Conservation (phyloP, 2,888 invertebrate species). For the Cheilosia soror region DNA sequence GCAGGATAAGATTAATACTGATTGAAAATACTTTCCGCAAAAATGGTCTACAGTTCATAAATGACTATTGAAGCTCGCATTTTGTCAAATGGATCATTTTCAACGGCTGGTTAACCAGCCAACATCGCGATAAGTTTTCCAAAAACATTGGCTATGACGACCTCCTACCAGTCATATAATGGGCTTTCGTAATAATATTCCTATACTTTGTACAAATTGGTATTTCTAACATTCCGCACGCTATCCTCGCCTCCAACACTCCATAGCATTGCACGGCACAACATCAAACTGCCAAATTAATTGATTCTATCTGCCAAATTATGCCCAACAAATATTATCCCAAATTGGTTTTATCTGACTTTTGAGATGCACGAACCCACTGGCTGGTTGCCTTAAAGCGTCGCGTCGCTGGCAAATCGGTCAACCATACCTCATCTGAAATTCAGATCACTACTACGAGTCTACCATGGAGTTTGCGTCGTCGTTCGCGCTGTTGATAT, state of each 20-base stretch:
- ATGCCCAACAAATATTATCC: conserved; percentile 63
- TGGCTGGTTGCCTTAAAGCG: conserved; percentile 24
- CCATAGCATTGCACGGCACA: not conserved
- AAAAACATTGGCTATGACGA: no score
- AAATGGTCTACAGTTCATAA: no score
- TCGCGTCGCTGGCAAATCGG: conserved; percentile 42
- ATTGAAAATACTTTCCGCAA: no score
- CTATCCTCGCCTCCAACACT: not conserved
- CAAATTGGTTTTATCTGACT: conserved; percentile 62
- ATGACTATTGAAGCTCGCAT: no score
- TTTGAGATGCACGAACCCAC: conserved; percentile 60
- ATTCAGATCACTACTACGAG: conserved; percentile 38
- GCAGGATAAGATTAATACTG: no score
- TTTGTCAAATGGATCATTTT: no score
- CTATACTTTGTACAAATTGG: no score
- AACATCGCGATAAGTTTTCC: no score
- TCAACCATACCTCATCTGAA: conserved; percentile 44
- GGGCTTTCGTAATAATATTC: no score
- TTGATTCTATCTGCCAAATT: conserved; percentile 64
- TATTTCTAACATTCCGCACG: no score
- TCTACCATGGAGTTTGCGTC: conserved; percentile 25
- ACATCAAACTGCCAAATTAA: conserved; percentile 58
- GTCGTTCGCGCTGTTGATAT: conserved; percentile 7
- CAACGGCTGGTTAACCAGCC: no score
- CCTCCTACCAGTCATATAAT: no score